Conservation (phyloP, 1,140 invertebrate species). For the Caenorhabditis tropicalis region DNA sequence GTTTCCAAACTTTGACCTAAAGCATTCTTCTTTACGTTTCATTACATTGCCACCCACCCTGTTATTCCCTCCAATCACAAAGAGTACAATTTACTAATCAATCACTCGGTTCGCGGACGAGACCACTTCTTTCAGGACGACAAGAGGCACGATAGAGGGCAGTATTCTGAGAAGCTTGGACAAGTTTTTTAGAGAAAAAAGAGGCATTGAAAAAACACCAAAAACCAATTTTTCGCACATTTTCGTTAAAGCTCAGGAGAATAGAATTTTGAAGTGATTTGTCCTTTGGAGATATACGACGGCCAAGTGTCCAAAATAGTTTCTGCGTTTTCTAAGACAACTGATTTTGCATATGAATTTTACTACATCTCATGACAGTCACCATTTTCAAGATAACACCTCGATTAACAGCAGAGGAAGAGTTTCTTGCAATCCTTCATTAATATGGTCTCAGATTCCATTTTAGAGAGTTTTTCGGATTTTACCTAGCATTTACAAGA, state of each 20-base stretch:
- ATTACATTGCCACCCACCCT: no score
- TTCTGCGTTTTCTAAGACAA: background rate
- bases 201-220: background rate
- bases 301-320: background rate
- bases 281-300: conserved; percentile 4
- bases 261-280: conserved; percentile 26
- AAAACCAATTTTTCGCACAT: conserved; percentile 19
- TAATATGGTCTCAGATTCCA: no score
- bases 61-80: background rate
- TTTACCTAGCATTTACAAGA: no score
- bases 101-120: background rate
- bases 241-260: conserved; percentile 29
- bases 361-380: background rate
- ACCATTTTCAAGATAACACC: background rate
- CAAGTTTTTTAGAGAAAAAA: background rate
- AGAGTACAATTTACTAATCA: conserved; percentile 19
- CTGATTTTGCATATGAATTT: background rate
- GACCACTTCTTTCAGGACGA: background rate
- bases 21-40: no score
- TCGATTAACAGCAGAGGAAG: no score
- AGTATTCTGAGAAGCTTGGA: background rate
- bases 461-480: no score
- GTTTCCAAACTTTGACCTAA: no score
- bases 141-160: background rate
- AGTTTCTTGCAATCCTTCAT: no score